Percentiles rank a stretch among this genome's conserved stretches.
These are phyloP conservation scores for Monarcha castaneiventris DNA, from an alignment of 2,113 vertebrate genomes.

Conservation along the genomic window DNA sequence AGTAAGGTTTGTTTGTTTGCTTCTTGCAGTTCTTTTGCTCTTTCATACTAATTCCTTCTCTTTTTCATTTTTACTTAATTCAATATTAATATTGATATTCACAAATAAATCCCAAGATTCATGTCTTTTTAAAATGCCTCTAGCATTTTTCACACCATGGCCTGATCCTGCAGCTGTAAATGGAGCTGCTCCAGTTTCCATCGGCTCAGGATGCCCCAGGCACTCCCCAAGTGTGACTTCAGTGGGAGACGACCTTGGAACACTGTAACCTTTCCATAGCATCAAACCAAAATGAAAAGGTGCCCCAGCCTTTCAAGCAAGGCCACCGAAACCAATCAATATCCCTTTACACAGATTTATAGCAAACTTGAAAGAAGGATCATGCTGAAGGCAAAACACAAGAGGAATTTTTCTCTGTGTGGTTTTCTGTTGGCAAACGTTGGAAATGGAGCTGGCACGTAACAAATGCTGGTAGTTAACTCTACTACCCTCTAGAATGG, in stretches of 20 bases:
- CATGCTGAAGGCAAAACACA: background rate
- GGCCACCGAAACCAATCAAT: background rate
- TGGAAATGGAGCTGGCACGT: background rate
- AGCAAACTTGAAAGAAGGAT: background rate
- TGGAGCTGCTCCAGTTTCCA: background rate
- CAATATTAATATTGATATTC: conserved; percentile 22
- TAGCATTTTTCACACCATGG: background rate
- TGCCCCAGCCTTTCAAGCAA: background rate
- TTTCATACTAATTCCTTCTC: background rate
- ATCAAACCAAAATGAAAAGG: background rate
- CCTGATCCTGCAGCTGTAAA: background rate
- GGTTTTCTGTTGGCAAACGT: background rate
- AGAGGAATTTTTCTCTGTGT: background rate
- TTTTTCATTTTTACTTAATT: background rate
- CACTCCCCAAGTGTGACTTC: background rate
- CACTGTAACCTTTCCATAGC: background rate
- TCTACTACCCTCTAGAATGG: background rate
- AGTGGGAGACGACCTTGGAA: background rate
- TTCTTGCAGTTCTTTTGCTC: background rate
- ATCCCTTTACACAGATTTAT: background rate
- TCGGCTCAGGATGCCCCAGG: background rate
- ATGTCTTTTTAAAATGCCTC: background rate
- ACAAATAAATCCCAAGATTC: conserved; percentile 4
- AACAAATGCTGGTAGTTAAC: background rate
- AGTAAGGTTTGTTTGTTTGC: conserved; percentile 30